Percentiles rank a stretch among this genome's conserved stretches.
phyloP scores from a whole-genome alignment of 2,888 invertebrate species.

The Apoda limacodes region DNA sequence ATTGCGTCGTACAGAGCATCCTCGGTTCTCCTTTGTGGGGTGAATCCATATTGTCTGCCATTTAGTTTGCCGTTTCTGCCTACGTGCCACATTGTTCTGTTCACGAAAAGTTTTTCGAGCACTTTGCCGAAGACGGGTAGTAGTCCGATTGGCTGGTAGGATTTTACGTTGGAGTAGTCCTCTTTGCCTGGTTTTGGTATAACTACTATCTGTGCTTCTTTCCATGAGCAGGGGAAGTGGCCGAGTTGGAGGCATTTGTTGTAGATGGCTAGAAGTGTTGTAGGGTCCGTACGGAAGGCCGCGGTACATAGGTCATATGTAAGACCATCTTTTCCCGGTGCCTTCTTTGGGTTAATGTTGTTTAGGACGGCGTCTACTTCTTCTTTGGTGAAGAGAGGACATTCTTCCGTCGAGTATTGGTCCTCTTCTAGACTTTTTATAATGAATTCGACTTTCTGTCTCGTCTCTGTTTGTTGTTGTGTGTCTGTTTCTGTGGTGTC shows the following conservation, averaged over 20 bases:
- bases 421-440: no score
- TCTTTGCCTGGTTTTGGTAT: conserved; percentile 13
- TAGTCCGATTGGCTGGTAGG: conserved; percentile 13
- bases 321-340: conserved; percentile 13
- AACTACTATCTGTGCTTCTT: conserved; percentile 7
- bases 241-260: conserved; percentile 13
- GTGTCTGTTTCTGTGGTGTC: conserved; percentile 6
- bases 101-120: conserved; percentile 13
- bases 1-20: conserved; percentile 8
- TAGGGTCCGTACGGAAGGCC: no score
- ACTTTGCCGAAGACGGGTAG: conserved; percentile 14
- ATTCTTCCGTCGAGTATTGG: no score
- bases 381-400: no score
- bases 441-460: no score
- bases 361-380: background rate
- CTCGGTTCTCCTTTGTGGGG: no score
- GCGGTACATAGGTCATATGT: conserved; percentile 10
- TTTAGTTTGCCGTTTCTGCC: no score
- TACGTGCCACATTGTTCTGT: conserved; percentile 14
- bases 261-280: conserved; percentile 3
- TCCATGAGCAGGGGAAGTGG: no score
- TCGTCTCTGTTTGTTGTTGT: no score
- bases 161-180: conserved; percentile 8
- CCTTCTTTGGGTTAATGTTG: conserved; percentile 11
- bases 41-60: no score